A percentile compares a stretch with the other conserved stretches of the same genome.
These are phyloP conservation scores for Sinelater perroti DNA, from an alignment of 2,888 invertebrate genomes.

Conservation along the genomic window DNA sequence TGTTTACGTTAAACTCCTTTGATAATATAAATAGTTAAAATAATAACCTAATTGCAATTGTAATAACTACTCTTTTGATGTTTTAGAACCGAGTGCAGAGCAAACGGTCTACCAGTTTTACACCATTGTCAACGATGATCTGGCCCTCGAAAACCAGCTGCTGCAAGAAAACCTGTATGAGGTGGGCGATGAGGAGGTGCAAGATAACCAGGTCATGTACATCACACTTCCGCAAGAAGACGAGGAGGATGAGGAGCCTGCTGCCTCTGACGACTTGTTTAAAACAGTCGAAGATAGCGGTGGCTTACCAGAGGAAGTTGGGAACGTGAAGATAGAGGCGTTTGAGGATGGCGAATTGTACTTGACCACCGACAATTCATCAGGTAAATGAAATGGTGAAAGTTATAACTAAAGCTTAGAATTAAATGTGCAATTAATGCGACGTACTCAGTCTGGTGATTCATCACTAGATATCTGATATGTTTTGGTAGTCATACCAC, in stretches of 20 bases:
- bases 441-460: no score
- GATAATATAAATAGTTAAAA: no score
- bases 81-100: slow-evolving; percentile 34
- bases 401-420: not conserved
- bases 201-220: slow-evolving; percentile 29
- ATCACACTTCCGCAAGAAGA: slow-evolving; percentile 44
- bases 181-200: slow-evolving; percentile 32
- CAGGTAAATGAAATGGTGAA: not conserved
- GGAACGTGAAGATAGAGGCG: slow-evolving; percentile 44
- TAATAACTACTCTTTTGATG: no score
- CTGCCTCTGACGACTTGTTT: slow-evolving; percentile 32
- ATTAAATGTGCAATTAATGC: no score
- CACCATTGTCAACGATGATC: slow-evolving; percentile 43
- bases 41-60: no score
- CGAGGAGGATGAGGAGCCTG: slow-evolving; percentile 48
- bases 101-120: slow-evolving; percentile 46
- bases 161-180: slow-evolving; percentile 26
- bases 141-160: slow-evolving; percentile 15
- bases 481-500: no score
- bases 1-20: no score
- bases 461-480: no score
- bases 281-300: slow-evolving; percentile 1
- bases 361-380: slow-evolving; percentile 37
- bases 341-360: slow-evolving; percentile 46
- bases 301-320: slow-evolving; percentile 15